A percentile compares a stretch with the other conserved stretches of the same genome.
These are phyloP conservation scores for Melanerpes formicivorus DNA, from an alignment of 2,113 vertebrate species.

Conservation along the genomic window DNA sequence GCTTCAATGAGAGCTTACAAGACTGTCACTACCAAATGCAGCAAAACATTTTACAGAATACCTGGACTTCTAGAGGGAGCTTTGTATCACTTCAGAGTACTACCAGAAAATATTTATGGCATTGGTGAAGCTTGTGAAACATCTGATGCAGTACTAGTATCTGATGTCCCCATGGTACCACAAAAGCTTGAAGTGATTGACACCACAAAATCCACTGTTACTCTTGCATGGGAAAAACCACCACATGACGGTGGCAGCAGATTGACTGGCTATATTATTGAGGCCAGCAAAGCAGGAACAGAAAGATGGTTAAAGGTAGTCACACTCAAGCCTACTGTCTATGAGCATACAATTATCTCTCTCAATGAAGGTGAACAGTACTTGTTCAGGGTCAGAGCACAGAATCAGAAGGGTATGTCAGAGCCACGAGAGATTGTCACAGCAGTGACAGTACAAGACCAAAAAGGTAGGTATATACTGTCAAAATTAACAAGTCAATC, in stretches of 20 bases:
- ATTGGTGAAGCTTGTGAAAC: conserved; percentile 93
- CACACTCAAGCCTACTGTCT: conserved; percentile 87
- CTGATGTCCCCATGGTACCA: conserved; percentile 91
- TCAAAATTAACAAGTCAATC: background rate
- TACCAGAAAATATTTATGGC: conserved; percentile 97
- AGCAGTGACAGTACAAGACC: conserved; percentile 90
- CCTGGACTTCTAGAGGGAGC: conserved; percentile 90
- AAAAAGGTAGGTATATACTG: conserved; percentile 83
- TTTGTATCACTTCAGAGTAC: conserved; percentile 95
- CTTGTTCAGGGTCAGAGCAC: conserved; percentile 90
- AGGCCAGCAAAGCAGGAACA: conserved; percentile 92
- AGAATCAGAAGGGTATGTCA: conserved; percentile 92
- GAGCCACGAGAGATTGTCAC: conserved; percentile 92
- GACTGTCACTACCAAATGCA: conserved; percentile 94
- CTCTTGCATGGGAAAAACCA: conserved; percentile 97
- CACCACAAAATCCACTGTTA: conserved; percentile 90
- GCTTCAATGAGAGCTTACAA: conserved; percentile 98
- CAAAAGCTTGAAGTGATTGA: conserved; percentile 91
- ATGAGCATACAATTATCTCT: conserved; percentile 91
- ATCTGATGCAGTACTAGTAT: conserved; percentile 88
- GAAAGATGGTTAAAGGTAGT: conserved; percentile 98
- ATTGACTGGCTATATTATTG: conserved; percentile 90
- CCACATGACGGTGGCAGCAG: conserved; percentile 95
- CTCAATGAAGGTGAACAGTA: conserved; percentile 96
- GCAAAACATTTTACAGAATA: conserved; percentile 92